Base-by-base conservation (phyloP, 2,113 vertebrate genomes). In the Rhombomys opimus region DNA sequence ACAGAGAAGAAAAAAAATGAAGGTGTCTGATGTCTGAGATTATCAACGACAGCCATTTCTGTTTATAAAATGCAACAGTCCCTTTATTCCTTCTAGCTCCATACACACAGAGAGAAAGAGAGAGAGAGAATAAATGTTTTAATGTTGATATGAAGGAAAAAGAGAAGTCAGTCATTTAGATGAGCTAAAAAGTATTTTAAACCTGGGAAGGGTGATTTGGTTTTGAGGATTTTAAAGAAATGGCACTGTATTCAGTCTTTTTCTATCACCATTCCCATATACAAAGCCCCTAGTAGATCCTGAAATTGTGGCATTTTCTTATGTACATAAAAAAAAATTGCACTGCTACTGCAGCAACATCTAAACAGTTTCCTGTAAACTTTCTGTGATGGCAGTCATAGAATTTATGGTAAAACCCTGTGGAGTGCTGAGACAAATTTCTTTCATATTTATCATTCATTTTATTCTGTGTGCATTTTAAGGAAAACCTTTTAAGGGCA, bases 401-500 rank as follows among this genome's bases (percentile, higher is more conserved):
- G 97, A 98, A 98, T 98, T 98, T 98, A 98, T 98, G 98, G 98
- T 98, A 98, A 98, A 98, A 98, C 95, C 95, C 91, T 96, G 87
- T 97, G 96, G 98, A 98, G 85, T 97, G 93, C 96, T 91, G 96
- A 98, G 98, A 98, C 81, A 98, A 98, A 98, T 98, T 98, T 98
- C 95, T 97, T 98, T 98, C 97, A 93, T 97, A 98, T 98, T 98
- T 98, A 98, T 96, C 97, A 98, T 97, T 98, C 97, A 98, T 98
- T 98, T 98, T 98, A 98, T 98, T 98, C 97, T 85, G 89, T 86
- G 92, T 86, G 38, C 92, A 96, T 98, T 98, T 98, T 97, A 99
- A 98, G 93, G 91, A 98, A 98, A 98, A 97, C 98, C 98, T 98
- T 98, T 98, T 98, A 98, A 97, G 98, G 98, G 97, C 59, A 89